Evolutionary conservation across 2,797 vertebrate genomes (phyloP).

Genomic region (Masticophis lateralis): DNA sequence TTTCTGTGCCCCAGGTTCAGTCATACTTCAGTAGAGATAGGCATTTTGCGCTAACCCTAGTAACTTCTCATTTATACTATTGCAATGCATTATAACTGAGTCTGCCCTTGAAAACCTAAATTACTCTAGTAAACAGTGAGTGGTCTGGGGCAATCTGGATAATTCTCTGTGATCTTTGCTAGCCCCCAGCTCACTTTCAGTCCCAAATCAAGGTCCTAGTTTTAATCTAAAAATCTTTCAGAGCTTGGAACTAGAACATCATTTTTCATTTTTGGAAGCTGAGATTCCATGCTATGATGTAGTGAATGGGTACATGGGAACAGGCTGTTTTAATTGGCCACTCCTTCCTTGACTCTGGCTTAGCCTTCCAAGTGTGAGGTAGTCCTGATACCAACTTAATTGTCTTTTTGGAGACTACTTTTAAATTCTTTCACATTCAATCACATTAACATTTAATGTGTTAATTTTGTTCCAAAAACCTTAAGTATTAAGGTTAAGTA

Average conservation of each 20-base stretch:
- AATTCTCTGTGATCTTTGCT: not conserved
- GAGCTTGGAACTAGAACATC: not conserved
- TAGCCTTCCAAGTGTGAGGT: not conserved
- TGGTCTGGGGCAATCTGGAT: not conserved
- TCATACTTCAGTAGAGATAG: not conserved
- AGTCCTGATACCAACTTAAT: not conserved
- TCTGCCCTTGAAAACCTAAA: not conserved
- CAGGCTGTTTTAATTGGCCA: not conserved
- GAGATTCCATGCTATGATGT: not conserved
- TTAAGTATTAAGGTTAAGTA: too few relatives aligned
- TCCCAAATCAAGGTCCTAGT: not conserved
- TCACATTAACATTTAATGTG: not conserved
- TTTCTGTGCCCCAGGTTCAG: not conserved
- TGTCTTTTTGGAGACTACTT: not conserved
- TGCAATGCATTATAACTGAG: not conserved
- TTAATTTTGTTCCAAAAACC: not conserved
- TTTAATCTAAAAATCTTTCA: not conserved
- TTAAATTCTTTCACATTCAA: not conserved
- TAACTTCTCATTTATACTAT: not conserved
- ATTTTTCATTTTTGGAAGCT: not conserved
- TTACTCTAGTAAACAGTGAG: not conserved
- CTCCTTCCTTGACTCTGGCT: not conserved
- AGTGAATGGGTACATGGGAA: not conserved
- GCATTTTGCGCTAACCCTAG: not conserved
- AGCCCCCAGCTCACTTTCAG: not conserved